Percentiles rank a stretch among this genome's conserved stretches.
These are phyloP conservation scores for Adelges cooleyi DNA, from an alignment of 1,140 invertebrate species.

Conservation along the genomic window DNA sequence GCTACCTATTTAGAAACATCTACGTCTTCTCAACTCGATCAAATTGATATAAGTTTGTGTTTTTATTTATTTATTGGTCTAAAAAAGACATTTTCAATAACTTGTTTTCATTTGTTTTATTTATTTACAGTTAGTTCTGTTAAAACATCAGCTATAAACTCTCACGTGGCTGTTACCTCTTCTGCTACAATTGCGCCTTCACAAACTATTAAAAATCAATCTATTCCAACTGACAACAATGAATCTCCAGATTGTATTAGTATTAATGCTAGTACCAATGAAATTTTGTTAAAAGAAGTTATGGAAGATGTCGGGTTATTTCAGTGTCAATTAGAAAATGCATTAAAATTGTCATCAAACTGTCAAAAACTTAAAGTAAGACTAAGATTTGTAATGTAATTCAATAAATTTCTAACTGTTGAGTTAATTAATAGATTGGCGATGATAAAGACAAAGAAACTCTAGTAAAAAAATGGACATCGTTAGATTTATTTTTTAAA, in stretches of 20 bases:
- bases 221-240: not conserved
- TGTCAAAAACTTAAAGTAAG: conserved; percentile 3
- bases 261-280: not conserved
- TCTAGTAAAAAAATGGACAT: conserved; percentile 17
- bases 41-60: not conserved
- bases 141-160: not conserved
- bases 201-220: not conserved
- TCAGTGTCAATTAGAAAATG: not conserved
- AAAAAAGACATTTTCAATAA: no score
- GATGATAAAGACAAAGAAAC: conserved; percentile 19
- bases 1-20: conserved; percentile 17
- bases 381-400: not conserved
- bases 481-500: conserved; percentile 16
- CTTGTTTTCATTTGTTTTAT: no score
- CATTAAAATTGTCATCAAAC: conserved; percentile 8
- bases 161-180: not conserved
- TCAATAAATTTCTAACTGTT: not conserved
- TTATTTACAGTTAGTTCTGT: no score
- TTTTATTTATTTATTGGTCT: no score
- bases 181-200: not conserved
- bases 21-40: not conserved
- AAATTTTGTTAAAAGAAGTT: conserved; percentile 7
- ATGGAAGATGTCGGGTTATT: conserved; percentile 14
- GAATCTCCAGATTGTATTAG: not conserved
- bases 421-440: not conserved